Percentiles rank a stretch among this genome's conserved stretches.
Evolutionary conservation across 37 sponge, comb jelly and placozoan species (phyloP).

Genomic region (Tethya wilhelma): DNA sequence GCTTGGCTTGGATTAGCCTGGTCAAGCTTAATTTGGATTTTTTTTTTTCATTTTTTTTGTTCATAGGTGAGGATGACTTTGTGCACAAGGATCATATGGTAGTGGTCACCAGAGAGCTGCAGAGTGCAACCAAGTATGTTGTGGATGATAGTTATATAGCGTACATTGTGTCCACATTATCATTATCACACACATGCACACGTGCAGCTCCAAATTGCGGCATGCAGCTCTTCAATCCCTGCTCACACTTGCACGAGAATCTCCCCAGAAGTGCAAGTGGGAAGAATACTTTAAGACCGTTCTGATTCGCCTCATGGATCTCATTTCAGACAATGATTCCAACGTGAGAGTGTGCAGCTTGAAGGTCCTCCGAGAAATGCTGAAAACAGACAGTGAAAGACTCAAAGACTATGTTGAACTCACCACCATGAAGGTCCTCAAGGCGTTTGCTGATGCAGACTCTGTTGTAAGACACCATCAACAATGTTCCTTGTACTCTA

Average conservation of each 20-base stretch:
- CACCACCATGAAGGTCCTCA: constrained; percentile 56
- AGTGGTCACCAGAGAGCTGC: constrained; percentile 33
- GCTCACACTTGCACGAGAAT: constrained; percentile 41
- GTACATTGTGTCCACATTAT: not conserved
- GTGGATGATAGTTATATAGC: too few relatives aligned
- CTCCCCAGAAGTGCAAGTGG: constrained; percentile 68
- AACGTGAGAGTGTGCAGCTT: constrained; percentile 34
- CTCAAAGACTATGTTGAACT: constrained; percentile 67
- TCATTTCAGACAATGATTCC: constrained; percentile 34
- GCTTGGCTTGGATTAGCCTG: too few relatives aligned
- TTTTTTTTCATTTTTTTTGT: not conserved
- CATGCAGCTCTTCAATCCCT: constrained; percentile 51
- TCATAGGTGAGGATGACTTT: not conserved
- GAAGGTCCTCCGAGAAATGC: constrained; percentile 66
- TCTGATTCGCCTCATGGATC: constrained; percentile 16
- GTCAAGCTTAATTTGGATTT: too few relatives aligned
- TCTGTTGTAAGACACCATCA: constrained; percentile 18
- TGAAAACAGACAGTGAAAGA: constrained; percentile 44
- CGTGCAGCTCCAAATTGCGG: constrained; percentile 47
- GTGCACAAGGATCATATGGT: constrained; percentile 50
- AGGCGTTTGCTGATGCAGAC: constrained; percentile 52
- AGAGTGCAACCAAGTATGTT: constrained; percentile 35
- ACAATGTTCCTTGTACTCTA: not conserved
- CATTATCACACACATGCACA: not conserved
- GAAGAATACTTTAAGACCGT: constrained; percentile 60